Percentiles rank a stretch among this genome's conserved stretches.
These are phyloP conservation scores for Zapornia atra DNA, from an alignment of 2,113 vertebrate species.

Conservation along the genomic window DNA sequence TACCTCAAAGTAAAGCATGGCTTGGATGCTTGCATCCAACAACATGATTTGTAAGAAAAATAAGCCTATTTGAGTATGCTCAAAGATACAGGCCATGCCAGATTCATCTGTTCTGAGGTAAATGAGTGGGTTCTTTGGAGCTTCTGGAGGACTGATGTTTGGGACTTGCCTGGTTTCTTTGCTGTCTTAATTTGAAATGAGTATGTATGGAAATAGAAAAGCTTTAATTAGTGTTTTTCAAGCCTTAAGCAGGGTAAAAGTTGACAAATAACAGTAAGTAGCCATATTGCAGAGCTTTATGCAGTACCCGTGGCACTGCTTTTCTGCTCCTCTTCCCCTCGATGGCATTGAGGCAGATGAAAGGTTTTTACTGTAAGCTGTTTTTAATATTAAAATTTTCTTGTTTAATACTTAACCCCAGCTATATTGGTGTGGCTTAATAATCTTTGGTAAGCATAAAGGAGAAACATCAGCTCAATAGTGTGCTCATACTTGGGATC, in stretches of 20 bases:
- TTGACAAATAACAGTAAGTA: background rate
- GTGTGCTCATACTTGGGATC: conserved; percentile 71
- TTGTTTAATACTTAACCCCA: background rate
- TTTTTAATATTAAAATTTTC: background rate
- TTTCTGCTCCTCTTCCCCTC: background rate
- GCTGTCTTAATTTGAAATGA: background rate
- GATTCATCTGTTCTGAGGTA: background rate
- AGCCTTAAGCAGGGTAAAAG: background rate
- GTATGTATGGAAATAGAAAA: background rate
- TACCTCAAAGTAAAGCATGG: background rate
- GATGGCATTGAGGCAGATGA: background rate
- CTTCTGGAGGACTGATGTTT: background rate
- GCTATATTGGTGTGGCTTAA: background rate
- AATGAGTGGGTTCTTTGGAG: background rate
- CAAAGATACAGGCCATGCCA: background rate
- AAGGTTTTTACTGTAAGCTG: background rate
- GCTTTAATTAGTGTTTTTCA: background rate
- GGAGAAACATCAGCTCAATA: fast-evolving
- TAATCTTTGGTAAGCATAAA: background rate
- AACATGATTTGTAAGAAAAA: background rate
- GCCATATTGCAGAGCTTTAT: fast-evolving
- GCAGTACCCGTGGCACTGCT: background rate
- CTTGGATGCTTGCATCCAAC: background rate
- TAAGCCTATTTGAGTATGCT: background rate
- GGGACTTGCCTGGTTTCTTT: background rate